Percentiles rank a stretch among this genome's conserved stretches.
phyloP scores from a whole-genome alignment of 2,797 vertebrate species.

The Pipistrellus pipistrellus region DNA sequence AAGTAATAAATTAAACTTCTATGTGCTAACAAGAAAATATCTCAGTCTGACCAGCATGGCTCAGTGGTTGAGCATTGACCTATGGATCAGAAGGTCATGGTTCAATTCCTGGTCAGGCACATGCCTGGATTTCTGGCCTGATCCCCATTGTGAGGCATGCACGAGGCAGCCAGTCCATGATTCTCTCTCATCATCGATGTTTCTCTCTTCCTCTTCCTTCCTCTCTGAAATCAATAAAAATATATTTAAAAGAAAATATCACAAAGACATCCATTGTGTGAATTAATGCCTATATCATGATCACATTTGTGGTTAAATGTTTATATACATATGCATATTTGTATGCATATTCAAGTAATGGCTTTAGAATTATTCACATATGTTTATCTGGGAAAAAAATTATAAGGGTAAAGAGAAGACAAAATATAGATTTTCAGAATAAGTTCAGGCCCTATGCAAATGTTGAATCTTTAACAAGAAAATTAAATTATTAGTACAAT shows the following conservation, averaged over 20 bases:
- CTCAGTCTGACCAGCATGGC: neutral
- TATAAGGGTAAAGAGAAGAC: neutral
- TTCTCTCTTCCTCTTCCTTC: no score
- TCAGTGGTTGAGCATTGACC: no score
- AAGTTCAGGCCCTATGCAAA: neutral
- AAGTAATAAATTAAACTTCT: neutral
- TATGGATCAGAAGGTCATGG: no score
- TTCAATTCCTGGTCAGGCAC: no score
- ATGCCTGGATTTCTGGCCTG: no score
- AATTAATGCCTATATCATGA: neutral
- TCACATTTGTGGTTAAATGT: neutral
- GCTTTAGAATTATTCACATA: neutral
- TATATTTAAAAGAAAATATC: neutral
- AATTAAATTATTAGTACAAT: neutral
- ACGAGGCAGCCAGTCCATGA: no score
- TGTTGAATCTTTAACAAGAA: slow-evolving; percentile 37
- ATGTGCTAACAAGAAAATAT: neutral
- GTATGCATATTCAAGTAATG: neutral
- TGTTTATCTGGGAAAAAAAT: neutral
- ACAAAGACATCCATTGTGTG: neutral
- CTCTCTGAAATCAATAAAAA: no score
- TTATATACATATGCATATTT: neutral
- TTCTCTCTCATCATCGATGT: no score
- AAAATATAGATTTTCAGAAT: slow-evolving; percentile 33
- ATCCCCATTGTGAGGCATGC: no score